Percentiles rank a stretch among this genome's conserved stretches.
Conservation (phyloP, 2,113 vertebrate species). For the Ardeotis arabs region DNA sequence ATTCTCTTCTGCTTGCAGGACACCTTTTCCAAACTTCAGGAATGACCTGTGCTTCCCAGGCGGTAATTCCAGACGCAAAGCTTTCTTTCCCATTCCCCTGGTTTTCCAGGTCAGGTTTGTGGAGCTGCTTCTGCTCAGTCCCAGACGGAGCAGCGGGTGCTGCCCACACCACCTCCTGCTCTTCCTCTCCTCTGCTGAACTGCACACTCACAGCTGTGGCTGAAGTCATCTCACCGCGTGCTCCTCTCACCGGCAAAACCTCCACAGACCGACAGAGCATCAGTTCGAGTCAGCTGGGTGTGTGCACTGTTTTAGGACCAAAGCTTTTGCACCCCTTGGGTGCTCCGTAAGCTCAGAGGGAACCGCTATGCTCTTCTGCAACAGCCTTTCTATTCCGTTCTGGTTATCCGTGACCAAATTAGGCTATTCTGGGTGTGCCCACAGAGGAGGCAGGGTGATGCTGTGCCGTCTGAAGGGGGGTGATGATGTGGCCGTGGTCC, state of each 20-base stretch:
- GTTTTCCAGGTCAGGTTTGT: not conserved
- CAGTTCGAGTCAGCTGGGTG: not conserved
- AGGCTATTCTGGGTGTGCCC: not conserved
- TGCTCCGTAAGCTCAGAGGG: accelerated
- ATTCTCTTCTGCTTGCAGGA: not conserved
- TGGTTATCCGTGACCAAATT: not conserved
- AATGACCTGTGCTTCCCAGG: not conserved
- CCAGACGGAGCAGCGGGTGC: not conserved
- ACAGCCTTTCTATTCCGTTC: accelerated
- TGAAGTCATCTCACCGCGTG: not conserved
- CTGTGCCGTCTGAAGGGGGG: not conserved
- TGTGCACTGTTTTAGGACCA: accelerated
- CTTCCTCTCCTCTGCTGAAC: not conserved
- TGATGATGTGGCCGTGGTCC: not conserved
- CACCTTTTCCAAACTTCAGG: not conserved
- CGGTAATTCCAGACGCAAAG: not conserved
- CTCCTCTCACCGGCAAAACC: not conserved
- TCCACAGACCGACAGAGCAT: not conserved
- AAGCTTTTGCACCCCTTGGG: not conserved
- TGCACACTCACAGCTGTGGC: not conserved
- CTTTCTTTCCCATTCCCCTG: accelerated
- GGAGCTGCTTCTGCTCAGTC: not conserved
- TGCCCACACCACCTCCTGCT: not conserved
- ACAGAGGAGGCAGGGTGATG: accelerated
- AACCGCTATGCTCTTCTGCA: accelerated